Conservation (phyloP, 2,797 vertebrate genomes). For the Melanotaenia nigrans region DNA sequence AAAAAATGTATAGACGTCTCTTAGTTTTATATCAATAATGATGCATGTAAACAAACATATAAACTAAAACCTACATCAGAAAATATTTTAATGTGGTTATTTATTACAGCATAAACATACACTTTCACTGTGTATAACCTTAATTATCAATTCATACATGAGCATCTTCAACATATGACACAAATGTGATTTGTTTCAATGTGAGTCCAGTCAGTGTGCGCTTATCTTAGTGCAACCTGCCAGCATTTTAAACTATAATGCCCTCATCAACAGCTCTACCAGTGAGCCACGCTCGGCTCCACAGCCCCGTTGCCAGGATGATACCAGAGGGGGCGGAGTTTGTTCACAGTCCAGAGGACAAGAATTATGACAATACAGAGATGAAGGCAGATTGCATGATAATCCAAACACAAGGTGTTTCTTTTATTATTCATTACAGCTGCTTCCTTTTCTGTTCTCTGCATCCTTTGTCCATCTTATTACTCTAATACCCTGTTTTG, state of each 20-base stretch:
- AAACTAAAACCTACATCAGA: too few relatives aligned
- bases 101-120: too few relatives aligned
- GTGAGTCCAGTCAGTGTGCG: not conserved
- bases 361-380: constrained; percentile 11
- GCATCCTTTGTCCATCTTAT: not conserved
- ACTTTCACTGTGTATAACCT: too few relatives aligned
- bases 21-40: too few relatives aligned
- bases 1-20: too few relatives aligned
- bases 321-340: constrained; percentile 37
- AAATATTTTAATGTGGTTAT: too few relatives aligned
- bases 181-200: too few relatives aligned
- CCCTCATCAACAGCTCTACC: not conserved
- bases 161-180: too few relatives aligned
- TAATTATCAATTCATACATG: too few relatives aligned
- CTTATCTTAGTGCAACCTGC: not conserved
- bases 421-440: not conserved
- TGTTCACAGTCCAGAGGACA: not conserved
- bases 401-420: constrained; percentile 27
- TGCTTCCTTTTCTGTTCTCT: not conserved
- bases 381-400: constrained; percentile 34
- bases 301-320: constrained; percentile 28
- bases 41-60: too few relatives aligned
- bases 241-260: not conserved
- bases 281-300: constrained; percentile 27
- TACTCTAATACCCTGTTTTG: not conserved